phyloP scores from a whole-genome alignment of 1,140 invertebrate species.

The Bombus balteatus region DNA sequence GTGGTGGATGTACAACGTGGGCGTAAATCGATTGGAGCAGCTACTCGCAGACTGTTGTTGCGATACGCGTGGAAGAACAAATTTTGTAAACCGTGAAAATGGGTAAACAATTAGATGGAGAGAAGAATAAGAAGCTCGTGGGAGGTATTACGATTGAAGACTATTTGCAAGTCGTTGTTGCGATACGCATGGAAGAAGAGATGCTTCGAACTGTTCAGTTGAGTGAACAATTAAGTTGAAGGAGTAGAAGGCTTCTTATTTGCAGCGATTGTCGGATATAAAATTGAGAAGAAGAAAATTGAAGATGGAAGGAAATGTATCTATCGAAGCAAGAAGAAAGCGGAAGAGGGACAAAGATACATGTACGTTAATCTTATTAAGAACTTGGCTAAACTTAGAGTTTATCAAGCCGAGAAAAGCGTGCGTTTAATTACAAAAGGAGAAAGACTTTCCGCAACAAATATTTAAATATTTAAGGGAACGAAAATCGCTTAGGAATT shows the following conservation, averaged over 20 bases:
- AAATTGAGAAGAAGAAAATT: background rate
- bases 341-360: background rate
- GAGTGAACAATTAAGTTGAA: too few relatives aligned
- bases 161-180: background rate
- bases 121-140: background rate
- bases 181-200: background rate
- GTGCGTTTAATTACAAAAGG: background rate
- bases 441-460: background rate
- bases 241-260: too few relatives aligned
- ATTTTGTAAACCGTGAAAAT: background rate
- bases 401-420: background rate
- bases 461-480: background rate
- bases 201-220: background rate
- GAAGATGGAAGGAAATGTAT: background rate
- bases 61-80: background rate
- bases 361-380: background rate
- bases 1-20: too few relatives aligned
- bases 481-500: too few relatives aligned
- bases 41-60: background rate
- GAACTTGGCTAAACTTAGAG: background rate
- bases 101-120: background rate
- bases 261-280: background rate
- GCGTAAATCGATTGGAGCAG: background rate
- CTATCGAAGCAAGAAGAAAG: background rate
- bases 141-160: background rate